Evolutionary conservation across 2,797 vertebrate genomes (phyloP).

Genomic region (Acridotheres tristis): DNA sequence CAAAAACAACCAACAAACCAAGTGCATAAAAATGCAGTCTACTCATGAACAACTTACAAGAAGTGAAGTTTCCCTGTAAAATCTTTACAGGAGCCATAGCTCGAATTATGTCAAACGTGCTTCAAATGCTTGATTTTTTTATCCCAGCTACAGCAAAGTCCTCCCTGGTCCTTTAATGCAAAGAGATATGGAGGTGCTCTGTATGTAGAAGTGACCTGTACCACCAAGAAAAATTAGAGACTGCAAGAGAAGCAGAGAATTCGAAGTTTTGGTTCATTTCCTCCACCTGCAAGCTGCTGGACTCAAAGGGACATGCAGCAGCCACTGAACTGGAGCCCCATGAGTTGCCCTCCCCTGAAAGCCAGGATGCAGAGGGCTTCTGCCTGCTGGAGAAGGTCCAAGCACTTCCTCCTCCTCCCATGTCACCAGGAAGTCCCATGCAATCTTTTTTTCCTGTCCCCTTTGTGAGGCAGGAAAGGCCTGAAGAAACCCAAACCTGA

Average conservation of each 20-base stretch:
- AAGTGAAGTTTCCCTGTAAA: neutral
- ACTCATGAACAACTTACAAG: neutral
- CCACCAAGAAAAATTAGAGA: neutral
- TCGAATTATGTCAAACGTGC: neutral
- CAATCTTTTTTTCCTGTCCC: neutral
- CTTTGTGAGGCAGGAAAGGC: neutral
- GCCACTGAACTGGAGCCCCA: neutral
- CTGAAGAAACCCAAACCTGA: neutral
- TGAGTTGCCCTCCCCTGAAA: accelerated
- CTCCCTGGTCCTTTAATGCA: neutral
- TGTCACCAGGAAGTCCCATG: neutral
- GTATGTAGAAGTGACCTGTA: neutral
- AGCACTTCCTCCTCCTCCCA: neutral
- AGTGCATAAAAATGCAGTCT: neutral
- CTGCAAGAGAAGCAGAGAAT: neutral
- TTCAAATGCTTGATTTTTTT: neutral
- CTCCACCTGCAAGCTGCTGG: neutral
- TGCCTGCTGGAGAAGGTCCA: neutral
- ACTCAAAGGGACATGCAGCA: neutral
- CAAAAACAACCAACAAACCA: neutral
- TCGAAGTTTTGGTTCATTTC: neutral
- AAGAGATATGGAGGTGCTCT: neutral
- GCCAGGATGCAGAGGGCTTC: neutral
- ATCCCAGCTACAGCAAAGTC: neutral
- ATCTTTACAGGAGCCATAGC: neutral